phyloP scores from a whole-genome alignment of 64 coral and sea anemone species.

The Stichodactyla mertensii region DNA sequence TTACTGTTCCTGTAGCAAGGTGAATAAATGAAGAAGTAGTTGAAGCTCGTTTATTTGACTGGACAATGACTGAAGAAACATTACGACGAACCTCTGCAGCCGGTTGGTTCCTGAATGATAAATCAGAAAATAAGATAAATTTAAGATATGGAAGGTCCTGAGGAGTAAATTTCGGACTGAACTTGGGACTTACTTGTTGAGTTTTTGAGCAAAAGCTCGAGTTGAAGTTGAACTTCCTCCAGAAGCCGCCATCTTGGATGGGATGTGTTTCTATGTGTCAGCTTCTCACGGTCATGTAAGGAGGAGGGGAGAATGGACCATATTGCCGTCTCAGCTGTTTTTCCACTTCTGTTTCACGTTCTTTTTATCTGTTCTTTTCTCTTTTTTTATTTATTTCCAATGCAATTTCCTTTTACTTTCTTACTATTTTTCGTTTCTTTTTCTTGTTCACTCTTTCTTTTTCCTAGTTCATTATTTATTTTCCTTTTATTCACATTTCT shows the following conservation, averaged over 20 bases:
- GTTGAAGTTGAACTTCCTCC: conserved; percentile 68
- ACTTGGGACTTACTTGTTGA: conserved; percentile 66
- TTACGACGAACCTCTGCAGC: conserved; percentile 78
- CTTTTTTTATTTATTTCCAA: not conserved
- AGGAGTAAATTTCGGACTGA: not conserved
- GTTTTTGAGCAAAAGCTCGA: conserved; percentile 92
- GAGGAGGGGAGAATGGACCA: not conserved
- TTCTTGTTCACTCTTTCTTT: not conserved
- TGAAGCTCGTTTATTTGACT: conserved; percentile 58
- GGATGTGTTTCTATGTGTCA: conserved; percentile 29
- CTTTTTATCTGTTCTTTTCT: no score
- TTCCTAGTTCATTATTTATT: not conserved
- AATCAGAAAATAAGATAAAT: conserved; percentile 7
- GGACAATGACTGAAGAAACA: conserved; percentile 66
- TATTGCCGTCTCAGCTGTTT: not conserved
- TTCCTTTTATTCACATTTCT: not conserved
- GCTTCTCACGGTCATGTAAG: not conserved
- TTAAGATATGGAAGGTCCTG: not conserved
- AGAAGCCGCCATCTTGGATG: conserved; percentile 85
- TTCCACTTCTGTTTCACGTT: not conserved
- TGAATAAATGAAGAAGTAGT: conserved; percentile 72
- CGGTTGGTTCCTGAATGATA: conserved; percentile 35
- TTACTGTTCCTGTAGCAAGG: conserved; percentile 80
- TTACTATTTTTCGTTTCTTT: not conserved
- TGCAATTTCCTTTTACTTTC: not conserved